phyloP scores from a whole-genome alignment of 2,888 invertebrate species.

The Cerastoderma edule region DNA sequence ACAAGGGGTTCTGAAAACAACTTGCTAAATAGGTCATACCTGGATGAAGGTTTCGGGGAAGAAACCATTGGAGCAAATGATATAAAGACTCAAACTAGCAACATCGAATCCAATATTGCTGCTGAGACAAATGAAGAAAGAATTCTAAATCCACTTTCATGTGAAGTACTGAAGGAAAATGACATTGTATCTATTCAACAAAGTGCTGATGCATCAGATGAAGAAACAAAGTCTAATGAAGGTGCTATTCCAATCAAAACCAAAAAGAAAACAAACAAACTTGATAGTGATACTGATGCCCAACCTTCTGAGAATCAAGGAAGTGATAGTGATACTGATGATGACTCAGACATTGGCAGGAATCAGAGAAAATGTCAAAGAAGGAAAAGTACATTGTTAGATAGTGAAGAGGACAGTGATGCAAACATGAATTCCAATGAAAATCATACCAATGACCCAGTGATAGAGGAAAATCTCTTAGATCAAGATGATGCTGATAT shows the following conservation, averaged over 20 bases:
- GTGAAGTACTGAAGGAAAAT: background rate
- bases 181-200: background rate
- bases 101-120: background rate
- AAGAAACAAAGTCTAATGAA: background rate
- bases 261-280: background rate
- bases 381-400: background rate
- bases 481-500: background rate
- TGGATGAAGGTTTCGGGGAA: background rate
- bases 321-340: background rate
- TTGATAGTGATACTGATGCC: background rate
- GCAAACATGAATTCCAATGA: too few species aligned
- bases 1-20: background rate
- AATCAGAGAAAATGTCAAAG: background rate
- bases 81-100: background rate
- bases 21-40: too few species aligned
- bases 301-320: background rate
- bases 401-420: too few species aligned
- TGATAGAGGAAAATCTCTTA: background rate
- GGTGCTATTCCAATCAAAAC: background rate
- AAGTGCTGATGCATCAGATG: background rate
- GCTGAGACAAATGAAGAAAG: background rate
- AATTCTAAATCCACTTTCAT: background rate
- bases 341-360: background rate
- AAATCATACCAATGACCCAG: too few species aligned
- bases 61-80: background rate